Percentiles rank a stretch among this genome's conserved stretches.
Evolutionary conservation across 2,888 invertebrate genomes (phyloP).

Genomic region (Brenthis daphne): DNA sequence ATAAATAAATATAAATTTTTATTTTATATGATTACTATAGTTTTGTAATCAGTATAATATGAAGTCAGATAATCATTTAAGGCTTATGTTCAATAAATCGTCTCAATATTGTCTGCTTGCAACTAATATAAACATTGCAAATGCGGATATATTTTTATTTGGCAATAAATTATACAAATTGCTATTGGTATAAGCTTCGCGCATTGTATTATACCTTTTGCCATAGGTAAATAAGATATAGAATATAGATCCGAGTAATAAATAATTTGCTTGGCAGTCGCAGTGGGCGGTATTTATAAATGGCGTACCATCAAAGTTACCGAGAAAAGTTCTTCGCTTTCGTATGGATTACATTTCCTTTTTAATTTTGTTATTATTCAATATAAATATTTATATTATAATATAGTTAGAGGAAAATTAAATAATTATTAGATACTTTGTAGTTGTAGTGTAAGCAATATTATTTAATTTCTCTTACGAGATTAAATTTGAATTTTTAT

Average conservation of each 20-base stretch:
- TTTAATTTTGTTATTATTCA: too few species aligned
- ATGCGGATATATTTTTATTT: slow-evolving; percentile 42
- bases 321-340: slow-evolving; percentile 1
- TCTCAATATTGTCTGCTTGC: slow-evolving; percentile 1
- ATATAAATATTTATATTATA: too few species aligned
- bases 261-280: slow-evolving; percentile 36
- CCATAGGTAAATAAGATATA: slow-evolving; percentile 36
- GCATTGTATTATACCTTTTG: slow-evolving; percentile 35
- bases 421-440: too few species aligned
- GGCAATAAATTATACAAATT: slow-evolving; percentile 42
- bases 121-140: slow-evolving; percentile 34
- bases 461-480: too few species aligned
- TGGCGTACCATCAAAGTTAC: slow-evolving; percentile 5
- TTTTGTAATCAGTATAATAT: too few species aligned
- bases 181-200: slow-evolving; percentile 37
- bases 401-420: too few species aligned
- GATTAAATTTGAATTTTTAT: too few species aligned
- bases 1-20: too few species aligned
- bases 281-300: slow-evolving; percentile 31
- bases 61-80: too few species aligned
- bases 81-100: too few species aligned
- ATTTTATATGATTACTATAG: too few species aligned
- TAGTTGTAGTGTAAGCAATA: too few species aligned
- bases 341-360: background rate
- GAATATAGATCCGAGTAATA: slow-evolving; percentile 33